phyloP scores from a whole-genome alignment of 2,888 invertebrate genomes.

The Eulithis prunata region DNA sequence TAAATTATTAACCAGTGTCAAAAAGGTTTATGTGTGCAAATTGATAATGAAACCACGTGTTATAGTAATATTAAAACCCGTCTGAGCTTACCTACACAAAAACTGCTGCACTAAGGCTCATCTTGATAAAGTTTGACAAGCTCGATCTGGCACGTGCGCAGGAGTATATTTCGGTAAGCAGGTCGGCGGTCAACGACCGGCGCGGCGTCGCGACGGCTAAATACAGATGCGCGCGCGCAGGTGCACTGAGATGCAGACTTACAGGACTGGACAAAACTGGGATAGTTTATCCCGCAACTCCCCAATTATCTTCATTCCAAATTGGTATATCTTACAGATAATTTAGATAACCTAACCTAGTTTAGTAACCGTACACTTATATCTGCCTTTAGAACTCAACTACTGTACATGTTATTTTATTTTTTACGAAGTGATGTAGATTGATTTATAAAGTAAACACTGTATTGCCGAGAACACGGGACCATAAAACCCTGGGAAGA shows the following conservation, averaged over 20 bases:
- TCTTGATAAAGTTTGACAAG: conserved; percentile 47
- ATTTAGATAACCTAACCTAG: too few relatives aligned
- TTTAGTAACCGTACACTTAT: too few relatives aligned
- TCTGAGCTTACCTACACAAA: conserved; percentile 3
- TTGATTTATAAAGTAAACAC: conserved; percentile 4
- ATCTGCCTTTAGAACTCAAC: too few relatives aligned
- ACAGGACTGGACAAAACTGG: conserved; percentile 4
- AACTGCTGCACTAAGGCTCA: conserved; percentile 19
- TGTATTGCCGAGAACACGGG: conserved; percentile 23
- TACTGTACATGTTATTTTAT: too few relatives aligned
- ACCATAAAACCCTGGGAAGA: conserved; percentile 7
- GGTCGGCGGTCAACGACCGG: conserved; percentile 79
- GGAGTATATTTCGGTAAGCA: conserved; percentile 76
- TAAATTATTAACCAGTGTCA: conserved; percentile 8
- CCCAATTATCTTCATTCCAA: too few relatives aligned
- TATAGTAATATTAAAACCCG: neutral
- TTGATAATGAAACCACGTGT: conserved; percentile 4
- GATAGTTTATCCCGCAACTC: too few relatives aligned
- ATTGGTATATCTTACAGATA: too few relatives aligned
- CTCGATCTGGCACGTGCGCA: conserved; percentile 61
- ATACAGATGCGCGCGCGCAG: conserved; percentile 75
- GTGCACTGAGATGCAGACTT: conserved; percentile 55
- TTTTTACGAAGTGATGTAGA: too few relatives aligned
- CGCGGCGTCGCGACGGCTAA: conserved; percentile 78
- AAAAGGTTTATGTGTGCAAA: neutral